phyloP scores from a whole-genome alignment of 2,113 vertebrate species.

The Scopus umbretta region DNA sequence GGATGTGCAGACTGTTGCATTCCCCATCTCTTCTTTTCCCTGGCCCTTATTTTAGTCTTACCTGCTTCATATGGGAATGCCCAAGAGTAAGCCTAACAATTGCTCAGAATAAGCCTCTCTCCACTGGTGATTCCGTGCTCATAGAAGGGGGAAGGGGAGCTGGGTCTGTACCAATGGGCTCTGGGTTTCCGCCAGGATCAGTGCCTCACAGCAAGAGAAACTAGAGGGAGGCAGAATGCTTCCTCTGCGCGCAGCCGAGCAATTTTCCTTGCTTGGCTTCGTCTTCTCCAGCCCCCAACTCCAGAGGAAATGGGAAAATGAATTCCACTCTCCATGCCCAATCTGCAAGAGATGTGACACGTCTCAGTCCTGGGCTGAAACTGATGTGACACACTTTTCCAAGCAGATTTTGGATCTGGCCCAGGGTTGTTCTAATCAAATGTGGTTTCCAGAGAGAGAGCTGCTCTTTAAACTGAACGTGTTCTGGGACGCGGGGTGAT shows the following conservation, averaged over 20 bases:
- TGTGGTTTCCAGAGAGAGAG: slow-evolving; percentile 33
- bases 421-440: slow-evolving; percentile 38
- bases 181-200: slow-evolving; percentile 6
- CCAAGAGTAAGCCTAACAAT: background rate
- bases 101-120: background rate
- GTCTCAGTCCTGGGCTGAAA: slow-evolving; percentile 6
- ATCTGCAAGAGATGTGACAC: slow-evolving; percentile 19
- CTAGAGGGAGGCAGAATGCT: background rate
- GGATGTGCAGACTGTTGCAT: background rate
- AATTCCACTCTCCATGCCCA: slow-evolving; percentile 12
- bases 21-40: background rate
- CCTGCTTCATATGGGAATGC: background rate
- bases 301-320: slow-evolving; percentile 27
- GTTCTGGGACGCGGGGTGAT: background rate
- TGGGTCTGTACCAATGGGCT: background rate
- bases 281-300: background rate
- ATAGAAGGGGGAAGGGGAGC: background rate
- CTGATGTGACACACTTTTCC: slow-evolving; percentile 17
- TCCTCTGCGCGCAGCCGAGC: background rate
- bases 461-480: background rate
- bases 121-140: background rate
- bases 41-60: background rate
- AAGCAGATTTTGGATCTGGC: background rate
- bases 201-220: background rate
- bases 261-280: slow-evolving; percentile 5